Conservation (phyloP, 2,888 invertebrate species). For the Eremobia ochroleuca region DNA sequence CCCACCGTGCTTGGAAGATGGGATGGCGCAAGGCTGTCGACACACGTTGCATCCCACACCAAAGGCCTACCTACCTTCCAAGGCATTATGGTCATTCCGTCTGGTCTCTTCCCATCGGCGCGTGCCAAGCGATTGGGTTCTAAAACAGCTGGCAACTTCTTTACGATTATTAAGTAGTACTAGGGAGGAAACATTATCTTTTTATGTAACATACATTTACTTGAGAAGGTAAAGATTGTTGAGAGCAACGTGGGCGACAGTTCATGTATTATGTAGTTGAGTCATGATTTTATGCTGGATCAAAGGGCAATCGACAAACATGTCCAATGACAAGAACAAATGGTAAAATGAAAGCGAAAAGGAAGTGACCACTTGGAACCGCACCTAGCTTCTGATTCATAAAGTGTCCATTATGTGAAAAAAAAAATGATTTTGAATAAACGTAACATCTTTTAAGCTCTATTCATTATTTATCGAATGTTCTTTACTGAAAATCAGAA, state of each 20-base stretch:
- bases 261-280: neutral
- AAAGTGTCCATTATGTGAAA: too few species aligned
- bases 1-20: too few species aligned
- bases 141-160: too few species aligned
- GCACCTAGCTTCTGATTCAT: too few species aligned
- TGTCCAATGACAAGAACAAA: neutral
- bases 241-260: neutral
- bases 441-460: neutral
- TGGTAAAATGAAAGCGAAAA: neutral
- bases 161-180: slow-evolving; percentile 11
- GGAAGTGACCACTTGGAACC: too few species aligned
- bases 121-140: too few species aligned
- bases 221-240: neutral
- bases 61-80: too few species aligned
- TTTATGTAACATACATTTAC: slow-evolving; percentile 18
- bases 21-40: too few species aligned
- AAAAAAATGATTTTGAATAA: too few species aligned
- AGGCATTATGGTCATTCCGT: too few species aligned
- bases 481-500: neutral
- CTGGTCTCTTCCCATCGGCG: too few species aligned
- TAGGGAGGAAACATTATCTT: neutral
- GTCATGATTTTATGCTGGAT: neutral
- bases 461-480: neutral
- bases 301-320: neutral
- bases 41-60: too few species aligned